Percentiles rank a stretch among this genome's conserved stretches.
Evolutionary conservation across 2,797 vertebrate species (phyloP).

Genomic region (Hipposideros larvatus): DNA sequence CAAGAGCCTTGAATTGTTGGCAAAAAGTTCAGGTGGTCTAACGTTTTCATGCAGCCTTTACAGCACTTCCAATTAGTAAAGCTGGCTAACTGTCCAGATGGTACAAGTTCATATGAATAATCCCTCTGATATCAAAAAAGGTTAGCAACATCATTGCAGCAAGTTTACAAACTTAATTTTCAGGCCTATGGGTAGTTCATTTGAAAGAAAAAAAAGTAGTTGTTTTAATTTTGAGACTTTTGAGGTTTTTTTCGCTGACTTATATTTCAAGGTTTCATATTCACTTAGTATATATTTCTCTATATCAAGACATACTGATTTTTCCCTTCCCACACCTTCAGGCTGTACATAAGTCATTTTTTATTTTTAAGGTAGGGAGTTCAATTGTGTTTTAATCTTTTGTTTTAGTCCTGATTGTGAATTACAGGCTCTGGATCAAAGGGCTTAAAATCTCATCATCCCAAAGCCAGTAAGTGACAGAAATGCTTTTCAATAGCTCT

Average conservation of each 20-base stretch:
- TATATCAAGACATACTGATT: neutral
- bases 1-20: too few species aligned
- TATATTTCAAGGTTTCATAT: slow-evolving; percentile 31
- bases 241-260: neutral
- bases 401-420: slow-evolving; percentile 42
- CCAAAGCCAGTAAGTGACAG: slow-evolving; percentile 62
- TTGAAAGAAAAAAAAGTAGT: neutral
- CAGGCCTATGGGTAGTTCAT: neutral
- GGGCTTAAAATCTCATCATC: slow-evolving; percentile 63
- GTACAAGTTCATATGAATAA: too few species aligned
- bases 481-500: slow-evolving; percentile 23
- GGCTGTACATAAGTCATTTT: neutral
- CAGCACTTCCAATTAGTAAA: too few species aligned
- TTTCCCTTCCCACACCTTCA: neutral
- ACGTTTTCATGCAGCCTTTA: too few species aligned
- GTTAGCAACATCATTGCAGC: too few species aligned
- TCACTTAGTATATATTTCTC: slow-evolving; percentile 11
- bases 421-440: slow-evolving; percentile 50
- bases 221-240: neutral
- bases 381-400: slow-evolving; percentile 36
- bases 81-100: too few species aligned
- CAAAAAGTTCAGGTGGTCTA: too few species aligned
- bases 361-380: neutral
- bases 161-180: too few species aligned
- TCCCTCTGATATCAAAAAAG: too few species aligned